phyloP scores from a whole-genome alignment of 2,113 vertebrate species.

The Ovis canadensis region DNA sequence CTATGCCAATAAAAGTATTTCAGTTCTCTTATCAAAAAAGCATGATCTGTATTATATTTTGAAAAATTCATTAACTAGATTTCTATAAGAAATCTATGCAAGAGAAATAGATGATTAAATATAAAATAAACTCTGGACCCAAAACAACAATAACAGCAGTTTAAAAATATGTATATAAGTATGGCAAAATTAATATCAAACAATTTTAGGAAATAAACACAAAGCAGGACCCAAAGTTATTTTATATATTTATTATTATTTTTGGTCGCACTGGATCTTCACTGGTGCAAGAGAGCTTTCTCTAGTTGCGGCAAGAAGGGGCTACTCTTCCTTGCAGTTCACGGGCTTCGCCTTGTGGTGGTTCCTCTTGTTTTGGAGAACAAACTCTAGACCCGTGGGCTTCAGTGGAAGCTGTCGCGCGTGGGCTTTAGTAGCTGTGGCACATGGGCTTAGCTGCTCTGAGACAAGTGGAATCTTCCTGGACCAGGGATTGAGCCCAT shows the following conservation, averaged over 20 bases:
- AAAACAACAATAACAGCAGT: not conserved
- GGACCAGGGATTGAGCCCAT: not conserved
- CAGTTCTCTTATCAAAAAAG: not conserved
- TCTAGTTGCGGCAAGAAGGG: not conserved
- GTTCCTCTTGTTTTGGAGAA: not conserved
- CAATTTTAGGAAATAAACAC: not conserved
- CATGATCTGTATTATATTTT: not conserved
- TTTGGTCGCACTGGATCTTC: not conserved
- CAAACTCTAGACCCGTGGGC: not conserved
- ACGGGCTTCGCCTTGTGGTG: not conserved
- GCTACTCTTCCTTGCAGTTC: not conserved
- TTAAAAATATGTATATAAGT: no score
- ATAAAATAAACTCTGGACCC: not conserved
- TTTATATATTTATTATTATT: no score
- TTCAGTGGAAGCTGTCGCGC: rapidly evolving
- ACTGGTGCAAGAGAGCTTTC: not conserved
- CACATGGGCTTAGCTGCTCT: not conserved
- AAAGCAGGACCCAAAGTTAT: not conserved
- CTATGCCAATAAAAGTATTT: not conserved
- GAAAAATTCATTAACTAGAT: not conserved
- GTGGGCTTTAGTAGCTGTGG: not conserved
- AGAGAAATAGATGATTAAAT: not conserved
- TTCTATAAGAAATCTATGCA: not conserved
- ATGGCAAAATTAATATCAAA: not conserved
- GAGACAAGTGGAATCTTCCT: not conserved